Conservation (phyloP, 2,797 vertebrate genomes). For the Nyctalus aviator region DNA sequence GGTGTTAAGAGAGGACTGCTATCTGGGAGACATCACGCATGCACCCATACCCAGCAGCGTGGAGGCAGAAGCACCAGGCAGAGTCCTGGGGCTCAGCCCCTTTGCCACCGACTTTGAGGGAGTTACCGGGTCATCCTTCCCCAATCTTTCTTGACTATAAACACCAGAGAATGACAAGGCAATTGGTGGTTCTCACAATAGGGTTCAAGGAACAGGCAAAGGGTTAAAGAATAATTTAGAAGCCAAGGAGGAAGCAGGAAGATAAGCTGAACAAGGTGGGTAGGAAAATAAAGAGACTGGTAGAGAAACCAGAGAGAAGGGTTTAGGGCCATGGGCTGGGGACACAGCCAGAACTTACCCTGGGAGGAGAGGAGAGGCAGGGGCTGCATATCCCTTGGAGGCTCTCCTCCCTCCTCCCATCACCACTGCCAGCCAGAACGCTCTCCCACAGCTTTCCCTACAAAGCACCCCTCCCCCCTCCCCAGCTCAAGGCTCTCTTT, state of each 20-base stretch:
- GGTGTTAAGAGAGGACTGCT: background rate
- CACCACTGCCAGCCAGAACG: background rate
- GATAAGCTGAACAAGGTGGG: background rate
- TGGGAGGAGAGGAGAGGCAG: background rate
- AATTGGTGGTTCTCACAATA: constrained; percentile 7
- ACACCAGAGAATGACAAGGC: constrained; percentile 22
- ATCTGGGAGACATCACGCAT: background rate
- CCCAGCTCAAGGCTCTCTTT: background rate
- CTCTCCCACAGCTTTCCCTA: background rate
- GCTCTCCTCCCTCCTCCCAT: background rate
- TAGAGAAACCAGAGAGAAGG: constrained; percentile 7
- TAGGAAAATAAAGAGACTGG: constrained; percentile 17
- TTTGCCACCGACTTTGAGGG: background rate
- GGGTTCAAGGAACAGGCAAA: constrained; percentile 29
- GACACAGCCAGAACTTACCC: background rate
- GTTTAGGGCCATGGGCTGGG: background rate
- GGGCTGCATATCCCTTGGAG: background rate
- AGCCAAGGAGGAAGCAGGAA: constrained; percentile 63
- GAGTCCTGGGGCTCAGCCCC: background rate
- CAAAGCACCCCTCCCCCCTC: background rate
- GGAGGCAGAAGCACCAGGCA: background rate
- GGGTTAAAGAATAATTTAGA: background rate
- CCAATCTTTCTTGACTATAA: background rate
- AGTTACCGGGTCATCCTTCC: background rate
- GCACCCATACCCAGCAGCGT: background rate